Evolutionary conservation across 2,797 vertebrate genomes (phyloP), one percentile per base, ranked within the genome.

Genomic region (Carcharodon carcharias): DNA sequence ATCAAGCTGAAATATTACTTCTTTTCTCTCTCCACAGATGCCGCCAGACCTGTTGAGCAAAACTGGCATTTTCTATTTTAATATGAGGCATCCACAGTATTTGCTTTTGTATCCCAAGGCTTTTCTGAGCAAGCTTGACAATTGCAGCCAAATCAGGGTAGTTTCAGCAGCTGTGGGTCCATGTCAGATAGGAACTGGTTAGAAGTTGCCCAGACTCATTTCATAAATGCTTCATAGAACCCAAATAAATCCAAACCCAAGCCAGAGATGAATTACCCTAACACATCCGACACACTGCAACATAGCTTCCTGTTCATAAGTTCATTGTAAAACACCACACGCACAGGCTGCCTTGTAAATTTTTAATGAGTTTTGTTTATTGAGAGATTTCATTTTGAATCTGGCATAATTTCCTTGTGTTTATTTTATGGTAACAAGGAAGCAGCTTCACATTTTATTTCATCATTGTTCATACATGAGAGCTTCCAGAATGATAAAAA

Each of bases 401-500:
- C 26, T 26, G n/a, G 91, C 91, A 45, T 93, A 77, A 95, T 95
- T 71, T 95, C 73, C 94, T 73, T 58, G 69, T 95, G 94, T 58
- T 73, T 77, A 95, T 95, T 95, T 77, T 95, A 58, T 77, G 69
- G 28, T 50, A 95, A 71, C 67, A 56, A 77, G 67, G 14, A 58
- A 77, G 50, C 40, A 56, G 16, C 54, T 93, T 45, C 61, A 93
- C n/a, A 40, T 67, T 93, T 93, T 77, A 95, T 95, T 95, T 73
- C 71, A 95, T 95, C 28, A 77, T n/a, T 93, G 63, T 95, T 95
- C 94, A 71, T 56, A 58, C 94, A 71, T 77, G 67, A 95, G 91
- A 95, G 94, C 69, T 54, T 95, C 67, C 16, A 56, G 69, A 73
- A 95, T 54, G 94, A 58, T 95, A 35, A 56, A 77, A 77, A 56